These are phyloP conservation scores for Leucoma salicis DNA, from an alignment of 2,888 invertebrate species.

Conservation along the genomic window DNA sequence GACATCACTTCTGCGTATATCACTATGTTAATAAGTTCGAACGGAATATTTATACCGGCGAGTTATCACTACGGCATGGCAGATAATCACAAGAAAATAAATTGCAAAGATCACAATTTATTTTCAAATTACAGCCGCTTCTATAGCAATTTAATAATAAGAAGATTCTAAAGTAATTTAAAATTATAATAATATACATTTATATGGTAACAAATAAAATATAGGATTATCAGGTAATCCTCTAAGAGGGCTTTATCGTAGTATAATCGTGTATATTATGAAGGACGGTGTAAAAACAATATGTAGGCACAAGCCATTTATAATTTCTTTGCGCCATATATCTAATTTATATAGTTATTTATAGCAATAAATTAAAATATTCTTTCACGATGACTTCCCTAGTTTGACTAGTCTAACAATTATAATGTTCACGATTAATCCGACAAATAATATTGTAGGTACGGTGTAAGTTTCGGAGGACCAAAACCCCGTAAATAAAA, in stretches of 20 bases:
- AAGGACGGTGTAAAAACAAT: conserved; percentile 23
- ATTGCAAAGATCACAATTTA: conserved; percentile 27
- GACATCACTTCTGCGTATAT: conserved; percentile 66
- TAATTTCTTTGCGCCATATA: conserved; percentile 29
- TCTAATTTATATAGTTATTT: conserved; percentile 30
- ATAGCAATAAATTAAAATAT: conserved; percentile 70
- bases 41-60: conserved; percentile 61
- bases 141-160: neutral
- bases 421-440: conserved; percentile 42
- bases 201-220: conserved; percentile 74
- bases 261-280: conserved; percentile 20
- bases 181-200: conserved; percentile 55
- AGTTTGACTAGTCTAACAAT: conserved; percentile 78
- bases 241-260: conserved; percentile 17
- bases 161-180: conserved; percentile 38
- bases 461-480: conserved; percentile 18
- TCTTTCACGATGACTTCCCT: conserved; percentile 60
- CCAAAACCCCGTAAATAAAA: conserved; percentile 12
- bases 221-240: conserved; percentile 42
- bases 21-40: conserved; percentile 62
- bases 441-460: conserved; percentile 30
- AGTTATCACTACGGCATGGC: conserved; percentile 74
- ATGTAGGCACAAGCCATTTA: conserved; percentile 20
- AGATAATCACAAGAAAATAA: conserved; percentile 51
- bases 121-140: conserved; percentile 31